phyloP scores from a whole-genome alignment of 2,888 invertebrate genomes.

The Ditylenchus weischeri region DNA sequence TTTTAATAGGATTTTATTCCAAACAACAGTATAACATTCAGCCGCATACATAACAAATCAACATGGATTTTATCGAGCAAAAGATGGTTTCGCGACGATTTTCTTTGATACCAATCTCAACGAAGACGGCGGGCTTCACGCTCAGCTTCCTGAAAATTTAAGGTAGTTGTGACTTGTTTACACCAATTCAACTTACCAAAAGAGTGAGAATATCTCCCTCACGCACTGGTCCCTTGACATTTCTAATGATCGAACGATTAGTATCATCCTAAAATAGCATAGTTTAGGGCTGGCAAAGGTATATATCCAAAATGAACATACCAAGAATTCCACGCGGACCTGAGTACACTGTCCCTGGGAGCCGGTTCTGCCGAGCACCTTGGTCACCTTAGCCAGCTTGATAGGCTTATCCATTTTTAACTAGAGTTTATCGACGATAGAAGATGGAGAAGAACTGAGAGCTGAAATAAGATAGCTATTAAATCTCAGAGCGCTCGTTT shows the following conservation, averaged over 20 bases:
- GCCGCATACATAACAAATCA: too few species aligned
- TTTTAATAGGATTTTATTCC: too few species aligned
- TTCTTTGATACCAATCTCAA: conserved; percentile 40
- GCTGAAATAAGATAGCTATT: too few species aligned
- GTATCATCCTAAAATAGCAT: conserved; percentile 68
- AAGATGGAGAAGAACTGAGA: too few species aligned
- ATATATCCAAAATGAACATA: too few species aligned
- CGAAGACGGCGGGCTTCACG: conserved; percentile 97
- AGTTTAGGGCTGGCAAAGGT: too few species aligned
- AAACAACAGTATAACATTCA: too few species aligned
- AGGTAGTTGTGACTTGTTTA: neutral
- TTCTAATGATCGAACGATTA: conserved; percentile 94
- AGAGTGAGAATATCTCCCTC: conserved; percentile 97
- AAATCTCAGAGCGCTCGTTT: too few species aligned
- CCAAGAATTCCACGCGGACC: conserved; percentile 64
- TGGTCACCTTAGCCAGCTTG: conserved; percentile 71
- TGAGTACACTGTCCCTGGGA: conserved; percentile 99
- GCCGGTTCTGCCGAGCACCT: conserved; percentile 95
- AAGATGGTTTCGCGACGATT: too few species aligned
- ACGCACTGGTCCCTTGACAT: conserved; percentile 96
- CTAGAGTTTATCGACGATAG: too few species aligned
- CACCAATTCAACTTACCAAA: conserved; percentile 64
- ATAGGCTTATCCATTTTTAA: conserved; percentile 57
- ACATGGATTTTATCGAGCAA: too few species aligned
- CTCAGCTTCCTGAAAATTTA: conserved; percentile 72